These are phyloP conservation scores for Chelonus insularis DNA, from an alignment of 1,140 invertebrate species.

Conservation along the genomic window DNA sequence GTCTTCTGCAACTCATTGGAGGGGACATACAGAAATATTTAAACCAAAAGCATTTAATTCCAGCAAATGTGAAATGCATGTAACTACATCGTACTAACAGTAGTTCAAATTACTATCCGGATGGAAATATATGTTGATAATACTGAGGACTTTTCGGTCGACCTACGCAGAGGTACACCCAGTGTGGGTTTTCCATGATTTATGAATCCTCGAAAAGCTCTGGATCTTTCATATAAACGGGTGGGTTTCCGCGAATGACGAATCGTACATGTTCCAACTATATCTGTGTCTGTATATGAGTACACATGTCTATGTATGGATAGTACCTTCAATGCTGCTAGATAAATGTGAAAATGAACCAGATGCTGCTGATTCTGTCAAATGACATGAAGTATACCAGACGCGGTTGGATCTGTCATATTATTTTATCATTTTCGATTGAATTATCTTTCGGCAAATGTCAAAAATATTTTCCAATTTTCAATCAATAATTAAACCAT, in stretches of 20 bases:
- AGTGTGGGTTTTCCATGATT: conserved; percentile 17
- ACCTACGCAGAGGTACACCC: not conserved
- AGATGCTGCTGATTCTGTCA: not conserved
- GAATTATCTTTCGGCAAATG: no score
- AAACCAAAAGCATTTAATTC: not conserved
- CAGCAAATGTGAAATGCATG: not conserved
- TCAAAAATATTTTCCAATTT: no score
- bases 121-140: not conserved
- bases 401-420: no score
- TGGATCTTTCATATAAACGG: conserved; percentile 15
- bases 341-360: not conserved
- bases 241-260: conserved; percentile 13
- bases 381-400: not conserved
- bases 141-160: not conserved
- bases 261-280: not conserved
- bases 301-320: not conserved
- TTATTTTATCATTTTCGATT: no score
- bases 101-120: not conserved
- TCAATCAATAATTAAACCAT: no score
- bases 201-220: conserved; percentile 17
- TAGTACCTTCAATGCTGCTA: not conserved
- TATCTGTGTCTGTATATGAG: not conserved
- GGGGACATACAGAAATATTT: not conserved
- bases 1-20: not conserved
- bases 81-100: not conserved